These are phyloP conservation scores for Paradisaea rubra DNA, from an alignment of 2,113 vertebrate genomes.

Conservation along the genomic window DNA sequence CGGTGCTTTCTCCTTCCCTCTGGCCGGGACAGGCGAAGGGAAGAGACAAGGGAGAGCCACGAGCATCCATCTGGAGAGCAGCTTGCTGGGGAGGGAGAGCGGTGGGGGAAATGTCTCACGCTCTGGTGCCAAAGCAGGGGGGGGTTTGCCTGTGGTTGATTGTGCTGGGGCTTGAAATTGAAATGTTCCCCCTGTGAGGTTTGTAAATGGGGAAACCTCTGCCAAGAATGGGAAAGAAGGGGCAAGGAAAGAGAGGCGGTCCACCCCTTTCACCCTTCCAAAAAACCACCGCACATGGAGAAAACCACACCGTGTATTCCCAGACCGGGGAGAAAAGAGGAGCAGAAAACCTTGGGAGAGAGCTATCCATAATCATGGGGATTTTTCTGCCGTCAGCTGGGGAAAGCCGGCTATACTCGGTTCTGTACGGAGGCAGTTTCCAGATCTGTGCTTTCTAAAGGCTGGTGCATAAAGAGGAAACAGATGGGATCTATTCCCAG, in stretches of 20 bases:
- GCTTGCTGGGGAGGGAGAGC: not conserved
- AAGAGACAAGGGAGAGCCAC: not conserved
- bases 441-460: slow-evolving; percentile 48
- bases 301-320: not conserved
- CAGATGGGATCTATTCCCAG: slow-evolving; percentile 52
- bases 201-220: not conserved
- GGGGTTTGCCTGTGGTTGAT: not conserved
- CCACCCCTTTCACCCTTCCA: not conserved
- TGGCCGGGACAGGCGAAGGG: not conserved
- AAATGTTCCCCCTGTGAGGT: not conserved
- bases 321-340: not conserved
- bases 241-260: not conserved
- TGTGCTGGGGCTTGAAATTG: slow-evolving; percentile 16
- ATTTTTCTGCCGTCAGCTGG: not conserved
- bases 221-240: not conserved
- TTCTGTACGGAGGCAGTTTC: slow-evolving; percentile 29
- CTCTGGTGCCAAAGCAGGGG: not conserved
- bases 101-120: not conserved
- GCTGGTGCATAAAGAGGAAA: slow-evolving; percentile 43
- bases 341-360: not conserved
- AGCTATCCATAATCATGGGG: not conserved
- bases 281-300: not conserved
- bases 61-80: slow-evolving; percentile 29
- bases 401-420: slow-evolving; percentile 16
- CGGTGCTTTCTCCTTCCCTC: not conserved